Percentiles rank a stretch among this genome's conserved stretches.
Evolutionary conservation across 2,888 invertebrate genomes (phyloP).

Genomic region (Germaria angustata): DNA sequence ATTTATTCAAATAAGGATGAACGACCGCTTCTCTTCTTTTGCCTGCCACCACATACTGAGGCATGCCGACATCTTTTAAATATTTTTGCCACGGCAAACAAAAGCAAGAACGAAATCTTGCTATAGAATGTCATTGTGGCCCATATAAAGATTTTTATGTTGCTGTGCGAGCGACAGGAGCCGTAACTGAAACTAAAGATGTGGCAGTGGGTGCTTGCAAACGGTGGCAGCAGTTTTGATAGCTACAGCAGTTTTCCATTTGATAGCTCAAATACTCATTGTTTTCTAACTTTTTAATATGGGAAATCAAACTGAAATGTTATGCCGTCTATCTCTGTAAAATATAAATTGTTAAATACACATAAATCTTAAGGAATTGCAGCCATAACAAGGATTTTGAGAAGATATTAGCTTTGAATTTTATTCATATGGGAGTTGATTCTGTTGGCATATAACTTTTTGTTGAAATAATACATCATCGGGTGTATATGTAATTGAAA

Average conservation of each 20-base stretch:
- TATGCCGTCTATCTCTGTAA: neutral
- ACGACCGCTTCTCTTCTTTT: conserved; percentile 9
- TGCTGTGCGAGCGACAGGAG: neutral
- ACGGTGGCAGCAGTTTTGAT: conserved; percentile 44
- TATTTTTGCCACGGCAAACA: conserved; percentile 27
- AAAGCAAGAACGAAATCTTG: conserved; percentile 35
- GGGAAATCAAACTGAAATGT: conserved; percentile 41
- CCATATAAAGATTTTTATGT: conserved; percentile 45
- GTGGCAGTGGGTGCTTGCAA: neutral
- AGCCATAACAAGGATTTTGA: conserved; percentile 44
- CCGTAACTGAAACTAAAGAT: neutral
- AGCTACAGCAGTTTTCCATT: conserved; percentile 38
- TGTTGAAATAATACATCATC: conserved; percentile 63
- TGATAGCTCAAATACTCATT: conserved; percentile 41
- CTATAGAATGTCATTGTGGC: conserved; percentile 64
- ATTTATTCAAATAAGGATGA: conserved; percentile 49
- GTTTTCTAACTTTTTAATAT: conserved; percentile 53
- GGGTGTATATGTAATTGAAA: conserved; percentile 41
- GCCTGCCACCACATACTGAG: conserved; percentile 38
- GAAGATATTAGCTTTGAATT: conserved; percentile 35
- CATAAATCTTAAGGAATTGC: conserved; percentile 15
- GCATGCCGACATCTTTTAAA: conserved; percentile 34
- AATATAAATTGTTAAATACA: neutral
- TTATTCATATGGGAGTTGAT: conserved; percentile 56
- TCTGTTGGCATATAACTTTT: conserved; percentile 37